A percentile compares a stretch with the other conserved stretches of the same genome.
Evolutionary conservation across 2,797 vertebrate genomes (phyloP).

Genomic region (Sebastes minor): DNA sequence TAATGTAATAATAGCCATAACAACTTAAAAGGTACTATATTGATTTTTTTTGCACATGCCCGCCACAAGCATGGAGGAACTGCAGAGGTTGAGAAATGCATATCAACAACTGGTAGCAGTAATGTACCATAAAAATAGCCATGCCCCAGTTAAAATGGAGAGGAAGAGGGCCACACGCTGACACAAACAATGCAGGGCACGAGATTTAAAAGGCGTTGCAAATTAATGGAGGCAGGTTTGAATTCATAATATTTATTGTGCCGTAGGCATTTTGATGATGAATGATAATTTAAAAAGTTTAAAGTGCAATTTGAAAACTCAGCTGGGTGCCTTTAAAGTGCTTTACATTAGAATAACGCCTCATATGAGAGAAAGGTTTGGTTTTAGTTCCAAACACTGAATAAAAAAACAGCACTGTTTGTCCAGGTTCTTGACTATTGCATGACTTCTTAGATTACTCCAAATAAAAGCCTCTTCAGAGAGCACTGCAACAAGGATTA

Average conservation of each 20-base stretch:
- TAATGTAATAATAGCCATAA: background rate
- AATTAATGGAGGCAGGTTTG: background rate
- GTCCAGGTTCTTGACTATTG: background rate
- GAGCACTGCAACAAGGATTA: background rate
- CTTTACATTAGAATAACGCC: background rate
- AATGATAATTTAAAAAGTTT: background rate
- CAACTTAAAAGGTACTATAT: background rate
- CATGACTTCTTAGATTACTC: background rate
- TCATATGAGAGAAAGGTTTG: background rate
- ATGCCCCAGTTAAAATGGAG: background rate
- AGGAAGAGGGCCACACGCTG: background rate
- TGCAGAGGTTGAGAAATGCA: background rate
- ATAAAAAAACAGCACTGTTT: background rate
- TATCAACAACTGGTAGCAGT: background rate
- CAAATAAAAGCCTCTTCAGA: background rate
- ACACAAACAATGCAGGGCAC: background rate
- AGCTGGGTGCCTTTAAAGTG: background rate
- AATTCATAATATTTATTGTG: background rate
- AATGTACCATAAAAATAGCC: background rate
- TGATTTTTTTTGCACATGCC: background rate
- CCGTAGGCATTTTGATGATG: background rate
- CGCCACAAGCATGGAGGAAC: background rate
- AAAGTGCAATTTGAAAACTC: background rate
- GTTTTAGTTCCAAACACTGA: background rate
- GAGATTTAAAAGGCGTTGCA: background rate